Conservation (phyloP, 2,888 invertebrate species). For the Himalopsyche japonica region DNA sequence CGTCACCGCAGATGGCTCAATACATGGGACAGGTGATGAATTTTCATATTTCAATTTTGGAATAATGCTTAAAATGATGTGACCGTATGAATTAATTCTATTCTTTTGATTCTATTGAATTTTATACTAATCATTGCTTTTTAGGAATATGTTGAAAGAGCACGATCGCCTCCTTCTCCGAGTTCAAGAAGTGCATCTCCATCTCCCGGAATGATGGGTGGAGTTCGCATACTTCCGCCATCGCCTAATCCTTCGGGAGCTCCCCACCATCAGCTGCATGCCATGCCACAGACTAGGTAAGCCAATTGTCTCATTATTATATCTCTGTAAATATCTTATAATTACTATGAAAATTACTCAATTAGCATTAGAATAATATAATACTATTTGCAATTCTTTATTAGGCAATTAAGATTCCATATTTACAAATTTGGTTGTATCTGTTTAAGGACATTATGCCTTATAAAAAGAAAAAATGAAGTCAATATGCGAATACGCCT, state of each 20-base stretch:
- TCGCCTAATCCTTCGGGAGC: slow-evolving; percentile 33
- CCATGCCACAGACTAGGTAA: slow-evolving; percentile 27
- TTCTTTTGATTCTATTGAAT: neutral
- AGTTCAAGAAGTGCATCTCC: slow-evolving; percentile 37
- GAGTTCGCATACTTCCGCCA: slow-evolving; percentile 31
- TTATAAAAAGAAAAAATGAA: no score
- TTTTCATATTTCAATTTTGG: neutral
- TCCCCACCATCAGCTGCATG: slow-evolving; percentile 35
- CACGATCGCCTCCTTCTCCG: slow-evolving; percentile 35
- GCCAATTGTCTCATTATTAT: no score
- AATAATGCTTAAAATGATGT: neutral
- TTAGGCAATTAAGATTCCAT: no score
- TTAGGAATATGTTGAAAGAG: slow-evolving; percentile 39
- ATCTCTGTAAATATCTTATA: no score
- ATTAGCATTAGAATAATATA: no score
- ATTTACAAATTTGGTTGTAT: no score
- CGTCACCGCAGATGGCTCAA: slow-evolving; percentile 53
- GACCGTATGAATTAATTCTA: neutral
- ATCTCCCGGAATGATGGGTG: slow-evolving; percentile 32
- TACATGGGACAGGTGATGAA: slow-evolving; percentile 55
- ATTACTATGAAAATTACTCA: no score
- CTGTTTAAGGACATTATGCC: no score
- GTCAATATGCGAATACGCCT: no score
- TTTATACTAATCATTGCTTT: neutral
- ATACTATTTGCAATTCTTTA: no score